Conservation (phyloP, 2,113 vertebrate species). For the Actenoides lindsayi region DNA sequence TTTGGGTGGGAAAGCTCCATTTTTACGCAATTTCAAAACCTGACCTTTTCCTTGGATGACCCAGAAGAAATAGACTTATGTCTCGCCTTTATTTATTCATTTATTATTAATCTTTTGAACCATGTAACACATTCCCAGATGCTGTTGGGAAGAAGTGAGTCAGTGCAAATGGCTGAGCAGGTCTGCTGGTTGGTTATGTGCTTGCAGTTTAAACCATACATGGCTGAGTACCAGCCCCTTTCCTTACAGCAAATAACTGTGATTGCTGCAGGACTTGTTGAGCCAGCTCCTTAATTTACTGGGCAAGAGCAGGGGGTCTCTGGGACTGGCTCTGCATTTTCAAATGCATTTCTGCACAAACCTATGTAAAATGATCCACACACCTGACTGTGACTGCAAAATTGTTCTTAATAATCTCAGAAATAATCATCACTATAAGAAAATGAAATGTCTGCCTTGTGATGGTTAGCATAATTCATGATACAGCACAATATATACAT, state of each 20-base stretch:
- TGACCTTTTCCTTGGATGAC: background rate
- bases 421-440: background rate
- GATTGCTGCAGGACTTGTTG: background rate
- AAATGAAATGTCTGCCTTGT: background rate
- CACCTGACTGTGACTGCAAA: background rate
- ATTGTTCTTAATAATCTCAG: background rate
- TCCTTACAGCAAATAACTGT: accelerated
- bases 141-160: background rate
- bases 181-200: background rate
- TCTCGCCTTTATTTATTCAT: background rate
- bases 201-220: background rate
- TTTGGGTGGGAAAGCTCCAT: background rate
- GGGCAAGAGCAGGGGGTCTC: background rate
- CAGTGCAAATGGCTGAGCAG: background rate
- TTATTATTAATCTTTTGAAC: background rate
- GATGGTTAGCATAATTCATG: background rate
- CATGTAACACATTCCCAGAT: background rate
- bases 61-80: background rate
- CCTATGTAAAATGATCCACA: background rate
- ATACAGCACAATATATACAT: background rate
- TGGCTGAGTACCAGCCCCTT: background rate
- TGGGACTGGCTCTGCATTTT: background rate
- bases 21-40: background rate
- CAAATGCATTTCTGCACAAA: background rate
- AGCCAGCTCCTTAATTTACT: background rate